Conservation (phyloP, 2,888 invertebrate species). For the Camponotus fellah region DNA sequence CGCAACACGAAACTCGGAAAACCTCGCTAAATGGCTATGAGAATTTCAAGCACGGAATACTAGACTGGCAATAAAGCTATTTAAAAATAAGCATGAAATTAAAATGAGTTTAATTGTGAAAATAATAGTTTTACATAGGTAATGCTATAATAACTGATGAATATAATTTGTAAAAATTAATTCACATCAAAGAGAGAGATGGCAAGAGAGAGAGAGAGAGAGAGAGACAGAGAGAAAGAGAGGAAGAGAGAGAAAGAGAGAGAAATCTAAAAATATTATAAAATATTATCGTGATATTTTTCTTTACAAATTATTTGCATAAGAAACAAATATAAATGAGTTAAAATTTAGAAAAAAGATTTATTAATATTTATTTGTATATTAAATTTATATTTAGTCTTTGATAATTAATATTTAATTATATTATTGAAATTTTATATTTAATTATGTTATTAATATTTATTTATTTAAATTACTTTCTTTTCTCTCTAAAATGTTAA, state of each 20-base stretch:
- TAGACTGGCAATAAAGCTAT: not conserved
- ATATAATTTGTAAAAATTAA: not conserved
- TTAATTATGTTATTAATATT: not conserved
- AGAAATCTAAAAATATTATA: not conserved
- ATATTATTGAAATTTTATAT: not conserved
- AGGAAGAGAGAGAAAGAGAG: not conserved
- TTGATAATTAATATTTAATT: not conserved
- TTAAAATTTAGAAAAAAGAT: not conserved
- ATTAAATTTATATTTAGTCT: too few relatives aligned
- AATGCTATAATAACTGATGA: not conserved
- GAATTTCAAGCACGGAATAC: not conserved
- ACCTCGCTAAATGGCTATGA: not conserved
- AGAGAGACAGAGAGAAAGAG: too few relatives aligned
- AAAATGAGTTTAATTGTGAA: not conserved
- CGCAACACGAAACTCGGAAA: not conserved
- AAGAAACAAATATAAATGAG: not conserved
- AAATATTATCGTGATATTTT: not conserved
- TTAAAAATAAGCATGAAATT: not conserved
- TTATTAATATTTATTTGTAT: not conserved
- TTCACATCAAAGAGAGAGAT: not conserved
- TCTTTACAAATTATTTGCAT: not conserved
- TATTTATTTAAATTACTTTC: constrained; percentile 1
- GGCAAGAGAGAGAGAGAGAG: not conserved
- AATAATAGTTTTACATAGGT: not conserved
- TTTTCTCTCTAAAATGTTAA: not conserved